Evolutionary conservation across 2,113 vertebrate genomes (phyloP).

Genomic region (Cheilinus undulatus): DNA sequence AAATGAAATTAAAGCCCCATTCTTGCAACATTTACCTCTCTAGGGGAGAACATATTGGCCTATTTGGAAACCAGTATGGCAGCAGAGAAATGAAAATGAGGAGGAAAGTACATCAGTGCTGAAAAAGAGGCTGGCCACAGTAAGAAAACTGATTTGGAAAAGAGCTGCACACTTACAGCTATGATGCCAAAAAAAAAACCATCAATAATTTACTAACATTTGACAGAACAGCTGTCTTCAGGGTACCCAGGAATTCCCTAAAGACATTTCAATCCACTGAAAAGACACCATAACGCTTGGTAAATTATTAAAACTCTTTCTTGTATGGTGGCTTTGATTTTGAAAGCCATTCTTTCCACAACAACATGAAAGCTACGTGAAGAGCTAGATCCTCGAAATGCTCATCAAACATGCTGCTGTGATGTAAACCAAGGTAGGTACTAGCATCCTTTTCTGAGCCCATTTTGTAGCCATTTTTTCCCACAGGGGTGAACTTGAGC

Average conservation of each 20-base stretch:
- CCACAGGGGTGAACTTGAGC: too few relatives aligned
- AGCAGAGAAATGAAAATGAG: not conserved
- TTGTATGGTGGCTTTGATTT: not conserved
- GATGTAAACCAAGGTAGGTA: too few relatives aligned
- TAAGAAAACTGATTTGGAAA: not conserved
- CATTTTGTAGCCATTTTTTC: too few relatives aligned
- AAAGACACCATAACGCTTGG: not conserved
- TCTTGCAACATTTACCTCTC: not conserved
- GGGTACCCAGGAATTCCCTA: not conserved
- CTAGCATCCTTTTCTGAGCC: too few relatives aligned
- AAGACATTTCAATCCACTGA: not conserved
- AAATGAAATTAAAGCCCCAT: not conserved
- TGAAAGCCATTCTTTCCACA: not conserved
- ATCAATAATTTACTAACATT: not conserved
- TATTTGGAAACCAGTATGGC: not conserved
- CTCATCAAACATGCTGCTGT: not conserved
- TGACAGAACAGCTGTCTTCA: not conserved
- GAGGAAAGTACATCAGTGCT: not conserved
- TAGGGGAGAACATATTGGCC: not conserved
- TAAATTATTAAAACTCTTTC: not conserved
- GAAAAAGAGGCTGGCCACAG: not conserved
- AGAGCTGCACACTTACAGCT: not conserved
- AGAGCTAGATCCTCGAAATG: not conserved
- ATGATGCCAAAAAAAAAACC: not conserved
- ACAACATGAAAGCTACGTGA: not conserved